A percentile compares a stretch with the other conserved stretches of the same genome.
Conservation (phyloP, 2,113 vertebrate genomes). For the Scophthalmus maximus region DNA sequence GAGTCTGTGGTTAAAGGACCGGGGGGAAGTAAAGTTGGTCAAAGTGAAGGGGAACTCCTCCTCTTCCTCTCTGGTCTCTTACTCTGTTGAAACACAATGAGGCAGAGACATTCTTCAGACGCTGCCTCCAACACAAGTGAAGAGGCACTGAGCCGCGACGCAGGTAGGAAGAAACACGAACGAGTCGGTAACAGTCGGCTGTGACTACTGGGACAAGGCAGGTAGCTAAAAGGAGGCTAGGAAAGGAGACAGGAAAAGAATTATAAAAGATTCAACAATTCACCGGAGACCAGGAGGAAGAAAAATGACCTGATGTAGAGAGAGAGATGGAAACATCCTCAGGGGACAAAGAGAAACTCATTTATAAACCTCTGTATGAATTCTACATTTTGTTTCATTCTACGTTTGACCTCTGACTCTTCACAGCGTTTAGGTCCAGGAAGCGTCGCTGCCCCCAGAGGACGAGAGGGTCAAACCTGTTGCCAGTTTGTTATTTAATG, state of each 20-base stretch:
- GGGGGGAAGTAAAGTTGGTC: conserved; percentile 23
- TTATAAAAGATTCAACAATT: conserved; percentile 1
- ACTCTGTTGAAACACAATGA: conserved; percentile 83
- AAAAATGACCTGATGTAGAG: conserved; percentile 26
- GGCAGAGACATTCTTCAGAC: conserved; percentile 72
- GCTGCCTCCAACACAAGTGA: conserved; percentile 48
- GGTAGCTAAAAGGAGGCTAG: conserved; percentile 24
- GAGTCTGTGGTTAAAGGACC: conserved; percentile 5
- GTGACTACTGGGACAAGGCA: conserved; percentile 25
- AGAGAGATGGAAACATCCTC: conserved; percentile 31
- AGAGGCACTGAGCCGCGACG: conserved; percentile 26
- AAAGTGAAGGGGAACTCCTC: conserved; percentile 62
- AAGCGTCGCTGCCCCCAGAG: too few species aligned
- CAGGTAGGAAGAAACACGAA: conserved; percentile 6
- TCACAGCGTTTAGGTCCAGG: too few species aligned
- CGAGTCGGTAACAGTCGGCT: conserved; percentile 17
- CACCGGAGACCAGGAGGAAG: conserved; percentile 46
- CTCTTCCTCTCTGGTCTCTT: conserved; percentile 73
- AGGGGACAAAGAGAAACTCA: neutral
- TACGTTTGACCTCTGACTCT: too few species aligned
- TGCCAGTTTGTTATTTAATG: too few species aligned
- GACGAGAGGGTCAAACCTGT: too few species aligned
- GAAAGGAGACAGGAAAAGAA: conserved; percentile 20
- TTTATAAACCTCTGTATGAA: too few species aligned
- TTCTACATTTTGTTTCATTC: too few species aligned